Base-by-base conservation (phyloP, 2,888 invertebrate species). In the Drosophila infuscata region DNA sequence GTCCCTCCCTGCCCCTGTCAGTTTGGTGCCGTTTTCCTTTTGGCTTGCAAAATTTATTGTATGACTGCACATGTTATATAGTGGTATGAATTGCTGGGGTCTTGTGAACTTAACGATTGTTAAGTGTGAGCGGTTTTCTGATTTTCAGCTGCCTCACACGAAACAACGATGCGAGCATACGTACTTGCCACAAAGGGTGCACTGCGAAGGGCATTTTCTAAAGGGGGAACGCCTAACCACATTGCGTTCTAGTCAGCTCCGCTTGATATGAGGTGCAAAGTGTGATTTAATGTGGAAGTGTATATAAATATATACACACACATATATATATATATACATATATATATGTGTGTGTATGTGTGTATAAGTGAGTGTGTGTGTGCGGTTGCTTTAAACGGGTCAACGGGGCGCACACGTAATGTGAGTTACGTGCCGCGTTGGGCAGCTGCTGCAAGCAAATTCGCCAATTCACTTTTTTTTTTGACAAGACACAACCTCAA, bases 91-190 rank as follows among this genome's bases (percentile, higher is more conserved):
- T 70, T 71, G 84, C 78, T 54, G 69, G 54, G 41, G 64, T 76
- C 67, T 72, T 65, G 52, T 73, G 74, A 76, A 85, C 82, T 77
- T 82, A 75, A 82, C 84, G 82, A 81, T 83, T 83, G 82, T 82
- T 83, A 83, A 81, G 81, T 81, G 81, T 81, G 81, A 76, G 76
- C 70, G 68, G 64, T 76, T 80, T 83, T 71, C 65, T 76, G 81
- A 74, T 76, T 83, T 81, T 66, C 68, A 76, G 68, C 72, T 66
- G 70, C 67, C 78, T 70, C 64, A 73, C 62, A 67, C 65, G 59
- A 67, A 29, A 41, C 17, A 12, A 30, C 20, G 46, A 12, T 4
- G 25, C 36, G 43, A 46, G 46, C 46, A 53, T 36, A 36, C 53
- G 35, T 49, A 54, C 33, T 33, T 62, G 46, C 64, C 38, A 43